Conservation (phyloP, 2,113 vertebrate genomes). For the Fulmarus glacialis region DNA sequence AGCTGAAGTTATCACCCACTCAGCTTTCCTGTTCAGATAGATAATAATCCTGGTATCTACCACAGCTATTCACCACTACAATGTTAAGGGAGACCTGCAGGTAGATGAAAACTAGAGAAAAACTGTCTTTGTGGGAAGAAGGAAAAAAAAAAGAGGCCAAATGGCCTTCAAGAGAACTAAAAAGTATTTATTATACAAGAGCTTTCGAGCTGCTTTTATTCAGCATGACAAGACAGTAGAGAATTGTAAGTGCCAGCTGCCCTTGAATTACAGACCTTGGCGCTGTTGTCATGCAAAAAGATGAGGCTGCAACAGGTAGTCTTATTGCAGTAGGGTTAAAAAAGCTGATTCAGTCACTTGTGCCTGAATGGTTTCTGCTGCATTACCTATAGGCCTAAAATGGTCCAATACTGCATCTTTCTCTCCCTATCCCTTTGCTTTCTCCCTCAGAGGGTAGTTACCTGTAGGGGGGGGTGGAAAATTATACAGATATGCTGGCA, state of each 20-base stretch:
- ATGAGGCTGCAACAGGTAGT: background rate
- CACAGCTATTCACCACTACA: background rate
- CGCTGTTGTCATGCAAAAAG: background rate
- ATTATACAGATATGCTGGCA: background rate
- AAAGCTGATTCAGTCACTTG: background rate
- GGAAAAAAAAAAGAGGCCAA: background rate
- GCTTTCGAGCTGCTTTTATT: background rate
- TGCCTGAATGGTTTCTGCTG: background rate
- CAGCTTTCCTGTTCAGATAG: background rate
- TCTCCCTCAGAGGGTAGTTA: background rate
- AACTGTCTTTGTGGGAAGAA: background rate
- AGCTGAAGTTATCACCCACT: background rate
- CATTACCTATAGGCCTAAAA: background rate
- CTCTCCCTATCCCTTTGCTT: background rate
- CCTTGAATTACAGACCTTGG: background rate
- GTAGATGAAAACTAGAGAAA: background rate
- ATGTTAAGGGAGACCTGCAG: background rate
- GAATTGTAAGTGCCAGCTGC: background rate
- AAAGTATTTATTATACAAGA: background rate
- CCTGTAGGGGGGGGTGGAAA: rapidly evolving
- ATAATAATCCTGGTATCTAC: background rate
- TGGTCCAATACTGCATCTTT: background rate
- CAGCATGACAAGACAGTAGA: background rate
- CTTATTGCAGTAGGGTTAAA: background rate
- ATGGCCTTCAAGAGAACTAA: background rate